These are phyloP conservation scores for Pocillopora verrucosa DNA, from an alignment of 64 coral and sea anemone genomes.

Conservation along the genomic window DNA sequence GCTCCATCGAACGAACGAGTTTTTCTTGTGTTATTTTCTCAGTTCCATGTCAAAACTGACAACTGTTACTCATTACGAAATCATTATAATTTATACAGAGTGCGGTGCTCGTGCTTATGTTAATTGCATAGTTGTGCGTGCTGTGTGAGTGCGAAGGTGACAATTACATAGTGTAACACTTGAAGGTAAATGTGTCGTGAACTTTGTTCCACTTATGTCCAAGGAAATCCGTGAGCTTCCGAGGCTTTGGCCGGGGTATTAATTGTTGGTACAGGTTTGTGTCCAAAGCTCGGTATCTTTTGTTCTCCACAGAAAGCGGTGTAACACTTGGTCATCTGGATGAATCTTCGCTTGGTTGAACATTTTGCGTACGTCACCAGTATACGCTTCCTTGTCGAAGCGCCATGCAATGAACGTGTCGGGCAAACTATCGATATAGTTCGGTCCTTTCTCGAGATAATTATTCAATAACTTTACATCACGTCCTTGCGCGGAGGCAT, in stretches of 20 bases:
- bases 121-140: too few relatives aligned
- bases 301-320: constrained; percentile 36
- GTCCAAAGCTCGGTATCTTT: not conserved
- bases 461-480: not conserved
- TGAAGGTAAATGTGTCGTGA: not conserved
- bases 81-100: too few relatives aligned
- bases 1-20: too few relatives aligned
- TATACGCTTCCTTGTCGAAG: constrained; percentile 23
- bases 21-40: too few relatives aligned
- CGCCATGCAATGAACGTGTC: constrained; percentile 27
- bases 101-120: too few relatives aligned
- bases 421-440: constrained; percentile 40
- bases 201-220: constrained; percentile 40
- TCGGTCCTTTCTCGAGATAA: constrained; percentile 39
- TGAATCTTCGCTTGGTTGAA: constrained; percentile 36
- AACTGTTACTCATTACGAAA: too few relatives aligned
- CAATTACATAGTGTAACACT: too few relatives aligned
- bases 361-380: constrained; percentile 25
- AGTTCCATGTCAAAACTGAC: too few relatives aligned
- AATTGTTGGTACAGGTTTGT: constrained; percentile 49
- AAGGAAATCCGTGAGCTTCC: constrained; percentile 15
- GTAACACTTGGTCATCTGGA: constrained; percentile 39
- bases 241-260: constrained; percentile 28
- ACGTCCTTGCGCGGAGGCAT: too few relatives aligned
- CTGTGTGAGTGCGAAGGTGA: too few relatives aligned